Conservation (phyloP, 2,888 invertebrate species). For the Mactromeris polynyma region DNA sequence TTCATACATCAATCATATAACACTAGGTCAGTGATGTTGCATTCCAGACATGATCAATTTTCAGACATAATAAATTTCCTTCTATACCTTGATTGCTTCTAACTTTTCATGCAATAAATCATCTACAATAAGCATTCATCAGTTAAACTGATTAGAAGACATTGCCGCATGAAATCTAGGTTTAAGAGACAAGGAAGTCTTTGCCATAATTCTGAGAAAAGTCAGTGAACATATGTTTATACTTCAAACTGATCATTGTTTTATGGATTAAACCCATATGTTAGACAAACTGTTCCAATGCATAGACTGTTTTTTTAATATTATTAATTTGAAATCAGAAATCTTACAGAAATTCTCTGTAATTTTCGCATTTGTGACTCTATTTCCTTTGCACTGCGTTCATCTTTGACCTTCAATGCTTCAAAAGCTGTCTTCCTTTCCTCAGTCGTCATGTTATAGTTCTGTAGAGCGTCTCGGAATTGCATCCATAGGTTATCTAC, state of each 20-base stretch:
- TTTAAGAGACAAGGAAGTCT: not conserved
- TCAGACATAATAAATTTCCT: too few species aligned
- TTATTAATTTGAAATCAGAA: too few species aligned
- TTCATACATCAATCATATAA: too few species aligned
- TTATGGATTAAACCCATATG: not conserved
- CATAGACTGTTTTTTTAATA: too few species aligned
- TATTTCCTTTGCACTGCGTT: constrained; percentile 86
- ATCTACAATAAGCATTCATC: too few species aligned
- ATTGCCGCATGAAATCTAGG: not conserved
- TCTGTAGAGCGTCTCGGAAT: constrained; percentile 84
- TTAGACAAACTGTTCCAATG: too few species aligned
- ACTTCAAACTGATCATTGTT: not conserved
- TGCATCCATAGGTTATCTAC: constrained; percentile 86
- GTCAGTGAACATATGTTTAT: not conserved
- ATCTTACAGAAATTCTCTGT: constrained; percentile 86
- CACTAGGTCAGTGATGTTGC: too few species aligned
- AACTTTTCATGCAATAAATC: too few species aligned
- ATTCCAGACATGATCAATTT: too few species aligned
- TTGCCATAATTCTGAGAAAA: not conserved
- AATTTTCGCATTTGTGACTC: constrained; percentile 87
- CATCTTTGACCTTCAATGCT: constrained; percentile 86
- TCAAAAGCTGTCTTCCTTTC: constrained; percentile 87
- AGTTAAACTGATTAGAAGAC: not conserved
- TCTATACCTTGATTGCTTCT: too few species aligned
- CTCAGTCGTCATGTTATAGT: constrained; percentile 86